Percentiles rank a stretch among this genome's conserved stretches.
These are phyloP conservation scores for Hydrochoerus hydrochaeris DNA, from an alignment of 2,113 vertebrate genomes.

Conservation along the genomic window DNA sequence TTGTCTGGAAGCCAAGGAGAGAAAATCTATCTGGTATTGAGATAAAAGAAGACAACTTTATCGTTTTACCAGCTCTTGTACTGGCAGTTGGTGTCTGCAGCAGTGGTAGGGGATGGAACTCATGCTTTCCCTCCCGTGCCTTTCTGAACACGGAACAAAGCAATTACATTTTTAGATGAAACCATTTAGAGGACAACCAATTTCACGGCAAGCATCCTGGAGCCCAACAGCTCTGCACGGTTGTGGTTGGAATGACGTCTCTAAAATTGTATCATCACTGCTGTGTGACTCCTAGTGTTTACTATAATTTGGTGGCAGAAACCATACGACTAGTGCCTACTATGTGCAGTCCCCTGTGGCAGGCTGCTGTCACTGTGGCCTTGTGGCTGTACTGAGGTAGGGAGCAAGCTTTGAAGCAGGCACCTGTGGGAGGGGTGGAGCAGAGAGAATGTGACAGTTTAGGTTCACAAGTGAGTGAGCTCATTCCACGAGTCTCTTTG, in stretches of 20 bases:
- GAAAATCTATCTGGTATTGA: slow-evolving; percentile 69
- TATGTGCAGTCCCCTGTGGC: slow-evolving; percentile 51
- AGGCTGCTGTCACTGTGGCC: slow-evolving; percentile 11
- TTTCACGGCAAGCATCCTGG: slow-evolving; percentile 80
- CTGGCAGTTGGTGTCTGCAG: slow-evolving; percentile 56
- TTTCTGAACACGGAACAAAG: slow-evolving; percentile 82
- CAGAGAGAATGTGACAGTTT: neutral
- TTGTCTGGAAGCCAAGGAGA: slow-evolving; percentile 79
- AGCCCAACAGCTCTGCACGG: slow-evolving; percentile 81
- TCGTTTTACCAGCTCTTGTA: slow-evolving; percentile 73
- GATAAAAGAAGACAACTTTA: slow-evolving; percentile 78
- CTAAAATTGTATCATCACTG: slow-evolving; percentile 72
- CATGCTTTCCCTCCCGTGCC: neutral
- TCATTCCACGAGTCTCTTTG: neutral
- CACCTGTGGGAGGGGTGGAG: neutral
- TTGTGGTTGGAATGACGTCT: slow-evolving; percentile 80
- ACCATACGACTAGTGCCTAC: slow-evolving; percentile 69
- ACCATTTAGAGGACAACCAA: slow-evolving; percentile 82
- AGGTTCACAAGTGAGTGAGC: neutral
- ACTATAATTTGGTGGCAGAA: slow-evolving; percentile 77
- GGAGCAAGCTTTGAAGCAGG: neutral
- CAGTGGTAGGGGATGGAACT: slow-evolving; percentile 59
- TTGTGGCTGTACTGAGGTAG: slow-evolving; percentile 26
- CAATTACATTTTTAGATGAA: slow-evolving; percentile 85
- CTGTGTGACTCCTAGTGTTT: slow-evolving; percentile 81